These are phyloP conservation scores for Crocuta crocuta DNA, from an alignment of 2,113 vertebrate genomes.

Conservation along the genomic window DNA sequence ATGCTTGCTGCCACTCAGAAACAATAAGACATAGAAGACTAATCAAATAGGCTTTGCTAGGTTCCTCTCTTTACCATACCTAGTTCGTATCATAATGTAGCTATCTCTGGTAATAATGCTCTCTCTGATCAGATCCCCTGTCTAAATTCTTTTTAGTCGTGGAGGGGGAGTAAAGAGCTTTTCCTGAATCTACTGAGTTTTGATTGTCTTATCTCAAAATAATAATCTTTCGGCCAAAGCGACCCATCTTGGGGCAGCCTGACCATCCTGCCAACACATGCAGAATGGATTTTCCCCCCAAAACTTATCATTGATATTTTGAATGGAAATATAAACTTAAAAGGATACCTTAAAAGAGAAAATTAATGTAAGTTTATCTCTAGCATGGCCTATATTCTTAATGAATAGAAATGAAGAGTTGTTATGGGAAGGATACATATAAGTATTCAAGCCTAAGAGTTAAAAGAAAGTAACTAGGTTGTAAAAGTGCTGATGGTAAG, in stretches of 20 bases:
- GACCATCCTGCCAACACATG: background rate
- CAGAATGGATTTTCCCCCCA: background rate
- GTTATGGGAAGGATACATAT: background rate
- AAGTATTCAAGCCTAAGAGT: background rate
- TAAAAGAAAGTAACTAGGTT: background rate
- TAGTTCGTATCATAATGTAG: background rate
- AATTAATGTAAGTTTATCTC: background rate
- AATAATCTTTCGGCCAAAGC: background rate
- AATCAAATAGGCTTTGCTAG: background rate
- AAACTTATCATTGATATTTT: background rate
- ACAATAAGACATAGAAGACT: background rate
- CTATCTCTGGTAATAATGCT: background rate
- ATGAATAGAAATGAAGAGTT: background rate
- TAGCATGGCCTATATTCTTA: background rate
- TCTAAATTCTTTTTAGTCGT: background rate
- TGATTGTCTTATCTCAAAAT: background rate
- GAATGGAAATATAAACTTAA: background rate
- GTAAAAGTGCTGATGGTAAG: background rate
- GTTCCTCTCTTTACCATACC: background rate
- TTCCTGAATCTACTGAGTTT: background rate
- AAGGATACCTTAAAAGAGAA: background rate
- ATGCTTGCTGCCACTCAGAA: background rate
- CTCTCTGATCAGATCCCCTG: background rate
- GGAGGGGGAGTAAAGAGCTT: background rate
- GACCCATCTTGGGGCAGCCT: background rate